Conservation (phyloP, 2,888 invertebrate species). For the Drosophila monieri region DNA sequence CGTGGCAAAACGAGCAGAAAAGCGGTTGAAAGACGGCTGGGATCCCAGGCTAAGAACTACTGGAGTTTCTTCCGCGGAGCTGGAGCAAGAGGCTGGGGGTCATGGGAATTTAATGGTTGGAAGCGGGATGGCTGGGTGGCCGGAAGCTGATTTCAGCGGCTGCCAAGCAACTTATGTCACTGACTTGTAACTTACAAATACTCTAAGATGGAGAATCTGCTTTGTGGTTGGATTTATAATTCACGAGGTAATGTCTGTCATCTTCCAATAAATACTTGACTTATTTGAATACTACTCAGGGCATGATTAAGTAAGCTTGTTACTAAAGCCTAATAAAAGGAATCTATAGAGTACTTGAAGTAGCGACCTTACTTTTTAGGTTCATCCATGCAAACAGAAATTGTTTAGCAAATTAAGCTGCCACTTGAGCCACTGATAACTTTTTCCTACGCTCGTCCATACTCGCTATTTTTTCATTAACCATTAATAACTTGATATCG, state of each 20-base stretch:
- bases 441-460: constrained; percentile 28
- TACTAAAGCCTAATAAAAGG: not conserved
- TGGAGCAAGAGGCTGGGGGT: constrained; percentile 1
- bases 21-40: constrained; percentile 58
- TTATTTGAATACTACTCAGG: not conserved
- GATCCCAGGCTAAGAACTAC: constrained; percentile 19
- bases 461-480: constrained; percentile 61
- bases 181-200: constrained; percentile 28
- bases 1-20: constrained; percentile 76
- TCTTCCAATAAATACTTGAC: not conserved
- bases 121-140: not conserved
- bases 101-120: constrained; percentile 9
- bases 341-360: constrained; percentile 28
- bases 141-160: constrained; percentile 59
- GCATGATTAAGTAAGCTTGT: not conserved
- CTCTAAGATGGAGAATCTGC: constrained; percentile 1
- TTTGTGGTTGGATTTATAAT: not conserved
- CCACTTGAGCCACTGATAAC: constrained; percentile 59
- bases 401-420: constrained; percentile 74
- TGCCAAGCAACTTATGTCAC: constrained; percentile 55
- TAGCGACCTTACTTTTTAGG: not conserved
- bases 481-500: constrained; percentile 79
- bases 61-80: constrained; percentile 23
- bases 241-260: not conserved
- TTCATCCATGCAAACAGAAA: constrained; percentile 55